phyloP scores from a whole-genome alignment of 92 coral and sea anemone genomes.

The Pocillopora meandrina region DNA sequence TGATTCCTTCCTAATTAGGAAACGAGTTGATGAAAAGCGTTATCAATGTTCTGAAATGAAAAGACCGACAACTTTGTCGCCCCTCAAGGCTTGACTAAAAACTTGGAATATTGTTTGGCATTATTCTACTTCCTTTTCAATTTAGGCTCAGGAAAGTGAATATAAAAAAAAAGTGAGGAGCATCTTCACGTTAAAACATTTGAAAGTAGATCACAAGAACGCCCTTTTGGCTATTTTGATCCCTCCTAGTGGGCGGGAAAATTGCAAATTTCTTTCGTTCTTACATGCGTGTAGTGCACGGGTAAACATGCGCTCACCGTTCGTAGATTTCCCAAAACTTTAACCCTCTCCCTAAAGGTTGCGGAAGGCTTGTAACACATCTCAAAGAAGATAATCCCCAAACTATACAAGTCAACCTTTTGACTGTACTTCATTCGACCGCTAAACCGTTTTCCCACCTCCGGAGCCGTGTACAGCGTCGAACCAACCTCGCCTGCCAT shows the following conservation, averaged over 20 bases:
- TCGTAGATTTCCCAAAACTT: conserved; percentile 76
- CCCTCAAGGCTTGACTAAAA: too few species aligned
- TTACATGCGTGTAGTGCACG: too few species aligned
- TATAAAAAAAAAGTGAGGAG: too few species aligned
- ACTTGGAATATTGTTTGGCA: too few species aligned
- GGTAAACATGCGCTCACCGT: conserved; percentile 61
- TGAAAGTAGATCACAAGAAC: too few species aligned
- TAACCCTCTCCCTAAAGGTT: conserved; percentile 92
- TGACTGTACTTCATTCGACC: conserved; percentile 82
- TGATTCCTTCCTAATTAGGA: conserved; percentile 71
- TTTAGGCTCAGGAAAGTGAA: too few species aligned
- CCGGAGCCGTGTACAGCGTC: conserved; percentile 89
- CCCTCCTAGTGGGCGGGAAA: background rate
- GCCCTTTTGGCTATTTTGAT: background rate
- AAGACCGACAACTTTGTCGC: too few species aligned
- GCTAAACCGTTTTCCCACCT: conserved; percentile 74
- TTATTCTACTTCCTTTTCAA: too few species aligned
- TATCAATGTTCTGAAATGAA: background rate
- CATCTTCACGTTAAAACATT: too few species aligned
- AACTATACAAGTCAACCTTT: conserved; percentile 96
- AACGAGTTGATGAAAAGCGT: background rate
- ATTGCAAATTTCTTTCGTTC: background rate
- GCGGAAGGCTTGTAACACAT: conserved; percentile 90
- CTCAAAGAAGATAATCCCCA: conserved; percentile 98
- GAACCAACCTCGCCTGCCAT: conserved; percentile 99